These are phyloP conservation scores for Drosophila novamexicana DNA, from an alignment of 1,140 invertebrate species.

Conservation along the genomic window DNA sequence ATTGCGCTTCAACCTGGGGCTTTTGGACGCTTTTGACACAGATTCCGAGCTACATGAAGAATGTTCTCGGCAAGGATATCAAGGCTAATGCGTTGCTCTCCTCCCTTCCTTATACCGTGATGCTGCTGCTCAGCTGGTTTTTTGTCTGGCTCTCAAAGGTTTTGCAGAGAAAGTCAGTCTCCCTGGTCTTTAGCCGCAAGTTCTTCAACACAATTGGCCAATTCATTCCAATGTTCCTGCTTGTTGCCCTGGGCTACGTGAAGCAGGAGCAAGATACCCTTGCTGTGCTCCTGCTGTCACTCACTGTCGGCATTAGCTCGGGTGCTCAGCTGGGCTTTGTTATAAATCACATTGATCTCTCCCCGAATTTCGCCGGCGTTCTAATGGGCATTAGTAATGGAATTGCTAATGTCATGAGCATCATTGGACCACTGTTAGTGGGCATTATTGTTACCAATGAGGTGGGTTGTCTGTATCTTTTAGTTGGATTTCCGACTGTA, in stretches of 20 bases:
- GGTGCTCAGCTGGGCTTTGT: conserved; percentile 89
- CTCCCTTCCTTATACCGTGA: conserved; percentile 90
- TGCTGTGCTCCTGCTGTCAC: conserved; percentile 87
- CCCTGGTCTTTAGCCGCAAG: conserved; percentile 87
- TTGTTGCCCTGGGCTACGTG: conserved; percentile 88
- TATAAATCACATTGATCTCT: conserved; percentile 90
- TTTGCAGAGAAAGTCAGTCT: conserved; percentile 86
- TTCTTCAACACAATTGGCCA: conserved; percentile 88
- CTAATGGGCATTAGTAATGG: conserved; percentile 90
- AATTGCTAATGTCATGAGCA: conserved; percentile 89
- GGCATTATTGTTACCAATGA: conserved; percentile 88
- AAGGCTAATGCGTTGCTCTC: conserved; percentile 89
- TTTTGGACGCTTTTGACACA: conserved; percentile 96
- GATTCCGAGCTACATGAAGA: conserved; percentile 95
- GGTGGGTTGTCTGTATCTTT: conserved; percentile 82
- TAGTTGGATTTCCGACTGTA: no score
- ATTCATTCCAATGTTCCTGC: conserved; percentile 86
- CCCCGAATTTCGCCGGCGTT: conserved; percentile 91
- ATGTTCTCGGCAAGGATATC: conserved; percentile 93
- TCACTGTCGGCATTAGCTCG: conserved; percentile 91
- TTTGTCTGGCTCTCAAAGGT: conserved; percentile 87
- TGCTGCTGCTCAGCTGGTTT: conserved; percentile 87
- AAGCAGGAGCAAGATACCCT: conserved; percentile 84
- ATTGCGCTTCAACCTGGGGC: conserved; percentile 96
- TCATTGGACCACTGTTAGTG: conserved; percentile 88